Conservation (phyloP, 2,797 vertebrate species). For the Pseudotriccus pelzelni region DNA sequence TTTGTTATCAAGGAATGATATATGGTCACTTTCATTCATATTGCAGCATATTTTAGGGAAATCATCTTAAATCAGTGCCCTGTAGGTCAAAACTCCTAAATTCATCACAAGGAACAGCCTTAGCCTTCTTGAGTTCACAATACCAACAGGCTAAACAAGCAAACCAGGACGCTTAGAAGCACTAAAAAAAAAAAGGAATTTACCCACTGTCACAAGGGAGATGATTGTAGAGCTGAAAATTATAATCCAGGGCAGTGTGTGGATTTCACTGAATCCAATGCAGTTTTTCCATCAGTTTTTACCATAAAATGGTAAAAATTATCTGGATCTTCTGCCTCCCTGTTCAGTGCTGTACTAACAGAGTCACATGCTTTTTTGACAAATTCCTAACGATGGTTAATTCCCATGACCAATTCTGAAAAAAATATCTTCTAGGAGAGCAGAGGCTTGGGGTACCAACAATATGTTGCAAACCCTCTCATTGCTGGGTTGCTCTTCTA, state of each 20-base stretch:
- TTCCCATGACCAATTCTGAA: background rate
- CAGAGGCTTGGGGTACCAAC: background rate
- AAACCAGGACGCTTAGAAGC: background rate
- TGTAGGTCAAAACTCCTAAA: background rate
- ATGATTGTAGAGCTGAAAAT: background rate
- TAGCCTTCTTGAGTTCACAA: background rate
- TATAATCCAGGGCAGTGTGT: background rate
- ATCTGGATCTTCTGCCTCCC: background rate
- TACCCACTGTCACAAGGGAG: background rate
- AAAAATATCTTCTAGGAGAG: background rate
- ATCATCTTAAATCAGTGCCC: background rate
- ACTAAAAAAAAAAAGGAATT: background rate
- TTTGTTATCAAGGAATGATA: background rate
- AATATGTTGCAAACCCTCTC: background rate
- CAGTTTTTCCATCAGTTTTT: background rate
- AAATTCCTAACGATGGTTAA: background rate
- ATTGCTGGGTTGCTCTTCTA: background rate
- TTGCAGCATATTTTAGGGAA: background rate
- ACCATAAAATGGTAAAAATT: background rate
- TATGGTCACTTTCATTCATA: background rate
- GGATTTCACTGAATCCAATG: background rate
- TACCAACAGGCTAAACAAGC: background rate
- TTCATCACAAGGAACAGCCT: background rate
- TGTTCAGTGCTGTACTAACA: background rate
- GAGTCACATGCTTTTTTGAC: background rate